Percentiles rank a stretch among this genome's conserved stretches.
Evolutionary conservation across 2,797 vertebrate genomes (phyloP).

Genomic region (Alauda arvensis): DNA sequence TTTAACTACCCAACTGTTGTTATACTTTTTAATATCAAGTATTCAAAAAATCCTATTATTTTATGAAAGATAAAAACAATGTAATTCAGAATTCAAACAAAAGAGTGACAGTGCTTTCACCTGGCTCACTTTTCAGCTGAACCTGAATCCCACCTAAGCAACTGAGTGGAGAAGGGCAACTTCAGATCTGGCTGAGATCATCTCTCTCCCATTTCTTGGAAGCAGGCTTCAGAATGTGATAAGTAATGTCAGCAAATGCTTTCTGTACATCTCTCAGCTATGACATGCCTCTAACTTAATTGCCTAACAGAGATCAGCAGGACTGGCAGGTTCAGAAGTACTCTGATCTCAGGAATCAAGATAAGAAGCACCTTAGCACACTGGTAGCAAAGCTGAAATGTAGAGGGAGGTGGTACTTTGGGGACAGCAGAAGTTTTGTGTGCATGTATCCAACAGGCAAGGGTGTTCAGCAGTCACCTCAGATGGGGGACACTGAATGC

Average conservation of each 20-base stretch:
- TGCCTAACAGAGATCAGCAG: conserved; percentile 26
- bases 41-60: background rate
- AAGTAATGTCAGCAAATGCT: background rate
- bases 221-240: conserved; percentile 4
- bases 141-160: background rate
- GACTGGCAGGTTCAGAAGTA: conserved; percentile 11
- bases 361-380: background rate
- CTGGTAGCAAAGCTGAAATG: background rate
- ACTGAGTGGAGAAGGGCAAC: background rate
- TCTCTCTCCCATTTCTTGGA: background rate
- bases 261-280: conserved; percentile 15
- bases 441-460: background rate
- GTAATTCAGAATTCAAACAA: background rate
- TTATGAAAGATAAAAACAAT: background rate
- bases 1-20: background rate
- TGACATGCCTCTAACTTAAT: conserved; percentile 52
- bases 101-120: background rate
- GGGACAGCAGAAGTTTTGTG: background rate
- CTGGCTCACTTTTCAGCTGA: background rate
- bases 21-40: background rate
- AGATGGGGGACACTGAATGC: background rate
- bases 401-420: background rate
- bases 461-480: background rate
- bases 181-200: background rate
- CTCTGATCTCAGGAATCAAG: conserved; percentile 22